Evolutionary conservation across 1,140 invertebrate genomes (phyloP), one percentile per base, ranked within the genome.

Genomic region (Caenorhabditis tropicalis): DNA sequence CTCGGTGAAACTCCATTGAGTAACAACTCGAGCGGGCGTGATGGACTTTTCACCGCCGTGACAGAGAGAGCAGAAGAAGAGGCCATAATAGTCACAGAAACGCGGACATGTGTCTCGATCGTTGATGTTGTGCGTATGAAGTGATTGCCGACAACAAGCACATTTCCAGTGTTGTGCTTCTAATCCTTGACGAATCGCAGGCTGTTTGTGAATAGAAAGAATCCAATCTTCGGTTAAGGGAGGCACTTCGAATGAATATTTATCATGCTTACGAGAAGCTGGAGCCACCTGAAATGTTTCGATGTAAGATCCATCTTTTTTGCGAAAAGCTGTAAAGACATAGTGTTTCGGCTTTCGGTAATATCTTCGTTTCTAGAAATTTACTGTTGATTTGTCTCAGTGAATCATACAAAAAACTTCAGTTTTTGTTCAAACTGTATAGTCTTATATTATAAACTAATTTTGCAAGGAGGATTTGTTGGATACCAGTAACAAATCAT

Each of bases 41-140:
- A 74, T 74, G 9, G 65, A 74, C 27, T 56, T 56, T 84, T 93
- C 92, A 85, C 92, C 92, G 92, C 92, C 93, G 86, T 93, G 92
- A 87, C 92, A 93, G 7, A 90, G 81, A n/a, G 91, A 89, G 87
- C 92, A 93, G 87, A 91, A 93, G 87, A 92, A 93, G 39, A 88
- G 87, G 5, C 92, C 92, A 33, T 89, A 91, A 87, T 93, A 93
- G 79, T 93, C 92, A 89, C 92, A 93, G 15, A 92, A 82, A 1
- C 92, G 88, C 7, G 92, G 91, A 43, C 65, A 74, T 5, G 33
- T 39, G 12, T 74, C 65, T n/a, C 36, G 36, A 60, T 92, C 85
- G 36, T 46, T 74, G n/a, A 74, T 43, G 36, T 43, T 74, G n/a
- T 74, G 65, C 1, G 36, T 74, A 24, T 74, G 65, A 74, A 74